phyloP scores from a whole-genome alignment of 2,113 vertebrate genomes.

The Tauraco erythrolophus region DNA sequence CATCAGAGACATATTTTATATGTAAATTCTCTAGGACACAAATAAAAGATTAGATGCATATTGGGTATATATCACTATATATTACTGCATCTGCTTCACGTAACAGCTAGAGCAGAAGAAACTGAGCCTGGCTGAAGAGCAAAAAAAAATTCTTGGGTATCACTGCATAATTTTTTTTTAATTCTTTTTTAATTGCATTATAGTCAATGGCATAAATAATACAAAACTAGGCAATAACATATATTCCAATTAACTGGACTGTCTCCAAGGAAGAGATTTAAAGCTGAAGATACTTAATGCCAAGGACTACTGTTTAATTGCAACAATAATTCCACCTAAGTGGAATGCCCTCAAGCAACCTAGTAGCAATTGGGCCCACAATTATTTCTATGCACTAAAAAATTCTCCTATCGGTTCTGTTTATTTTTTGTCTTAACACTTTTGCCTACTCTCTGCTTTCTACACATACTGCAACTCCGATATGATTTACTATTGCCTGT shows the following conservation, averaged over 20 bases:
- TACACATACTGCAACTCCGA: not conserved
- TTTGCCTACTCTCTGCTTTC: constrained; percentile 8
- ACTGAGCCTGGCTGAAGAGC: not conserved
- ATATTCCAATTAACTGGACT: constrained; percentile 58
- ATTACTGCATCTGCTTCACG: not conserved
- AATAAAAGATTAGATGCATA: not conserved
- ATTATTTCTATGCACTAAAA: not conserved
- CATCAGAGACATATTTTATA: not conserved
- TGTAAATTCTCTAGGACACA: not conserved
- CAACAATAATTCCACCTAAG: constrained; percentile 55
- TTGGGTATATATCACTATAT: not conserved
- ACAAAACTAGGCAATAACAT: constrained; percentile 42
- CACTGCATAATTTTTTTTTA: not conserved
- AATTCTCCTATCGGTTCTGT: not conserved
- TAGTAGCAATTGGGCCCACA: not conserved
- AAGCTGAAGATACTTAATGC: constrained; percentile 17
- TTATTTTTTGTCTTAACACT: constrained; percentile 2
- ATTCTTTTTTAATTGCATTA: constrained; percentile 9
- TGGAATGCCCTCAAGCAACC: constrained; percentile 54
- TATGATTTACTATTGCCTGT: not conserved
- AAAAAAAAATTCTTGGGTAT: not conserved
- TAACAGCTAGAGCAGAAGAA: not conserved
- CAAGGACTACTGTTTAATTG: constrained; percentile 58
- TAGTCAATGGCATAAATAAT: constrained; percentile 21
- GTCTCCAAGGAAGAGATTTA: constrained; percentile 44